Evolutionary conservation across 2,113 vertebrate genomes (phyloP).

Genomic region (Ranitomeya imitator): DNA sequence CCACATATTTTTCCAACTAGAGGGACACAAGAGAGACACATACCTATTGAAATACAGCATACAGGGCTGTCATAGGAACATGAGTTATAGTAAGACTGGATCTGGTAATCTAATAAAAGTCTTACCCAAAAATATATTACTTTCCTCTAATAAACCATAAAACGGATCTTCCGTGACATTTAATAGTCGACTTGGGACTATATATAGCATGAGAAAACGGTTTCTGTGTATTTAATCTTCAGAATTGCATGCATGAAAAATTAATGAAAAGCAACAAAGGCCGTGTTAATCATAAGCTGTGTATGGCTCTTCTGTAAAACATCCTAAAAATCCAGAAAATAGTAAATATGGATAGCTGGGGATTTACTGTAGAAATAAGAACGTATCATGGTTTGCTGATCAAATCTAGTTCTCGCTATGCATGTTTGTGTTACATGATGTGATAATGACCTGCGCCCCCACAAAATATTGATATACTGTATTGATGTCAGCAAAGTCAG

Average conservation of each 20-base stretch:
- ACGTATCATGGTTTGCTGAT: not conserved
- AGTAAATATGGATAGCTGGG: slow-evolving; percentile 10
- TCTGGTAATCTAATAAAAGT: slow-evolving; percentile 24
- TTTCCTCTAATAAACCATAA: slow-evolving; percentile 27
- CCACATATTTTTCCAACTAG: not conserved
- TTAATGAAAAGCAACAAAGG: slow-evolving; percentile 47
- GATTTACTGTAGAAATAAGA: slow-evolving; percentile 26
- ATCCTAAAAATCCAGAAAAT: not conserved
- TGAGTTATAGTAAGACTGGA: not conserved
- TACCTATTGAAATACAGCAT: not conserved
- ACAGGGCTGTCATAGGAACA: not conserved
- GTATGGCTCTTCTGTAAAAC: slow-evolving; percentile 10
- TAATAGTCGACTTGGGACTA: slow-evolving; percentile 21
- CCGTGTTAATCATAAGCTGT: slow-evolving; percentile 14
- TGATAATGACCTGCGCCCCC: not conserved
- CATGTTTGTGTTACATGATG: not conserved
- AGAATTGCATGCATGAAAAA: slow-evolving; percentile 44
- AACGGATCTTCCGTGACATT: slow-evolving; percentile 23
- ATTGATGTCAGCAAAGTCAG: slow-evolving; percentile 13
- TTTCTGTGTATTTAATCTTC: slow-evolving; percentile 43
- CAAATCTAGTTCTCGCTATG: not conserved
- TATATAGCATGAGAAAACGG: slow-evolving; percentile 36
- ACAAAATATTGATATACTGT: not conserved
- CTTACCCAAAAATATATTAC: slow-evolving; percentile 18
- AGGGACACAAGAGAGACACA: too few species aligned